phyloP scores from a whole-genome alignment of 2,888 invertebrate species.

The Ischnus inquisitorius region DNA sequence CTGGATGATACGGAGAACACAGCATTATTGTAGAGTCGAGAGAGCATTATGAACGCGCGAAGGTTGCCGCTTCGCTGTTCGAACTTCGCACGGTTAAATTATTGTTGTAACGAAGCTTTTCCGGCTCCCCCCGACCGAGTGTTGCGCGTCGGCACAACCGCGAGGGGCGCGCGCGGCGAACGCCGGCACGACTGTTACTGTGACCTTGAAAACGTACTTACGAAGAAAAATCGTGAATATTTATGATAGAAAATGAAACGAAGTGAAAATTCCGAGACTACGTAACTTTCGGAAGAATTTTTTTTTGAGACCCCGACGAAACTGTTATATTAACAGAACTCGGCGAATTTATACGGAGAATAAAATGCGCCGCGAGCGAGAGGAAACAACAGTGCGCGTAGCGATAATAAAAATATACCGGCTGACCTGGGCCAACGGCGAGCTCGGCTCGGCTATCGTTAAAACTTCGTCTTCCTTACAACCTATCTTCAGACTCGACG shows the following conservation, averaged over 20 bases:
- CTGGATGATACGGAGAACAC: background rate
- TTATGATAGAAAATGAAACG: constrained; percentile 2
- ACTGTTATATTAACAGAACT: background rate
- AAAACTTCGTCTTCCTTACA: constrained; percentile 26
- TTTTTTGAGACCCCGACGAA: background rate
- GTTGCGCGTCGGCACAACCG: background rate
- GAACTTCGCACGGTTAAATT: constrained; percentile 64
- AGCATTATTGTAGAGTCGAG: background rate
- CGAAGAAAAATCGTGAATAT: constrained; percentile 18
- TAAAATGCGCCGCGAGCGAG: background rate
- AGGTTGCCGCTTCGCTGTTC: constrained; percentile 1
- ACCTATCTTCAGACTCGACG: background rate
- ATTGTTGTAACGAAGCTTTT: constrained; percentile 66
- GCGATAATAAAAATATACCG: constrained; percentile 23
- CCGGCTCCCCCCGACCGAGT: constrained; percentile 43
- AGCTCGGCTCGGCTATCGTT: constrained; percentile 2
- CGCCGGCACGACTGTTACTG: background rate
- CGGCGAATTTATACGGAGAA: background rate
- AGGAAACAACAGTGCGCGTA: constrained; percentile 1
- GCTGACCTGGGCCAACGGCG: constrained; percentile 53
- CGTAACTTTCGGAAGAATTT: background rate
- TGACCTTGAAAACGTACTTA: constrained; percentile 47
- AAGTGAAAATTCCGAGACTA: background rate
- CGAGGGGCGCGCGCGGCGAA: background rate
- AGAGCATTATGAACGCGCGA: constrained; percentile 2